phyloP scores from a whole-genome alignment of 1,140 invertebrate species.

The Drosophila suzukii region DNA sequence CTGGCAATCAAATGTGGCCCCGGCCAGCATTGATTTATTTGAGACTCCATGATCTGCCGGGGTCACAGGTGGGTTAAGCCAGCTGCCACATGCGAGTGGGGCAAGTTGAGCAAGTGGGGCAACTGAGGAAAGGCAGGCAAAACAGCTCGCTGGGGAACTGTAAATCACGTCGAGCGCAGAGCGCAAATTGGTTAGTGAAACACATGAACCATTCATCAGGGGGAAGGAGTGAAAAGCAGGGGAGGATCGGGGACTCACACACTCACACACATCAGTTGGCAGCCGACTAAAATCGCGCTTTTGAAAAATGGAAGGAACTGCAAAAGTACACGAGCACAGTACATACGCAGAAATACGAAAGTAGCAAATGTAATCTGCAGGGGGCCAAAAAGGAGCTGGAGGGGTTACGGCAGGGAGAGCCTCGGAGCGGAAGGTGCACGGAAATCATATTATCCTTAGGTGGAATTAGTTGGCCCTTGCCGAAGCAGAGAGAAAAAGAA shows the following conservation, averaged over 20 bases:
- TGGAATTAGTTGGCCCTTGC: slow-evolving; percentile 40
- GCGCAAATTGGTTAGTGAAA: slow-evolving; percentile 78
- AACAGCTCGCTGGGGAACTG: slow-evolving; percentile 76
- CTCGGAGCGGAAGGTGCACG: background rate
- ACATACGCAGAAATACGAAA: slow-evolving; percentile 46
- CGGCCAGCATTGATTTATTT: slow-evolving; percentile 7
- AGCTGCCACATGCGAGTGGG: slow-evolving; percentile 14
- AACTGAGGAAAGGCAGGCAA: slow-evolving; percentile 12
- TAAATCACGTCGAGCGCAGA: slow-evolving; percentile 78
- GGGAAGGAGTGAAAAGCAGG: background rate
- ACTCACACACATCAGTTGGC: slow-evolving; percentile 32
- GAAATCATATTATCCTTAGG: slow-evolving; percentile 49
- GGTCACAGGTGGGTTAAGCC: slow-evolving; percentile 30
- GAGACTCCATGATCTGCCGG: slow-evolving; percentile 3
- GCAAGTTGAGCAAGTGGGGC: background rate
- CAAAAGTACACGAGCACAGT: slow-evolving; percentile 24
- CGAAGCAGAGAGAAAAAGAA: slow-evolving; percentile 5
- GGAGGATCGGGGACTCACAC: background rate
- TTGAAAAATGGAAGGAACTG: slow-evolving; percentile 63
- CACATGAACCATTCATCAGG: slow-evolving; percentile 53
- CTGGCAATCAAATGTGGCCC: background rate
- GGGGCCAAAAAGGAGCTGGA: slow-evolving; percentile 8
- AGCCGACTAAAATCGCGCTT: slow-evolving; percentile 60
- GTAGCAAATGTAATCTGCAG: slow-evolving; percentile 60
- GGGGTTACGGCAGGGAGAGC: no score